Evolutionary conservation across 2,888 invertebrate genomes (phyloP), one percentile per base, ranked within the genome.

Genomic region (Drosophila phalerata): DNA sequence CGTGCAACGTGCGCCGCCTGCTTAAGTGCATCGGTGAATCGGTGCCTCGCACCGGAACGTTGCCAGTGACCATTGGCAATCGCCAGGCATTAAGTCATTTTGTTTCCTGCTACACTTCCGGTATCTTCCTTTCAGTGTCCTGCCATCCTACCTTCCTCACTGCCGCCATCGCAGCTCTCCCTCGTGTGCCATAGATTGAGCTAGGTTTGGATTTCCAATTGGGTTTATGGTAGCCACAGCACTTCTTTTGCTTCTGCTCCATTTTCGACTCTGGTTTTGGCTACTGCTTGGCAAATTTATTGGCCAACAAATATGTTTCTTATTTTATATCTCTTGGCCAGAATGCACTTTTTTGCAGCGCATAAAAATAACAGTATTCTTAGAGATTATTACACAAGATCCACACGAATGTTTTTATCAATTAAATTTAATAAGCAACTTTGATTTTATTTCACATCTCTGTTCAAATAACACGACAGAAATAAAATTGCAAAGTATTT

Each of bases 101-200:
- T 61, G 75, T 61, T 80, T 75, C 78, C 81, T 78, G 72, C 47
- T 75, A 75, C 69, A 75, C 73, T 72, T 80, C 72, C 78, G 72
- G 69, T 69, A 75, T 64, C 62, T 80, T 51, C 15, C 34, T 65
- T 63, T 77, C 52, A 30, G 51, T 22, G n/a, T 15, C 25, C n/a
- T 32, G 30, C n/a, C 10, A 10, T 22, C 30, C n/a, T 22, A 38
- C n/a, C 10, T n/a, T 5, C 13, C 34, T 5, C 2, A 6, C 28
- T 10, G 4, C 13, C 25, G 25, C 11, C 37, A 25, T 10, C 22
- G 6, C 38, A 11, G 37, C 9, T 25, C 19, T 25, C 10, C 42
- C 30, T 13, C 4, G 37, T 22, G 38, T 6, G 8, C 32, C 9
- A 66, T 28, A 49, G 34, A 47, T 55, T 53, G 43, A 53, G 38